A percentile compares a stretch with the other conserved stretches of the same genome.
These are phyloP conservation scores for Notolabrus celidotus DNA, from an alignment of 2,797 vertebrate species.

Conservation along the genomic window DNA sequence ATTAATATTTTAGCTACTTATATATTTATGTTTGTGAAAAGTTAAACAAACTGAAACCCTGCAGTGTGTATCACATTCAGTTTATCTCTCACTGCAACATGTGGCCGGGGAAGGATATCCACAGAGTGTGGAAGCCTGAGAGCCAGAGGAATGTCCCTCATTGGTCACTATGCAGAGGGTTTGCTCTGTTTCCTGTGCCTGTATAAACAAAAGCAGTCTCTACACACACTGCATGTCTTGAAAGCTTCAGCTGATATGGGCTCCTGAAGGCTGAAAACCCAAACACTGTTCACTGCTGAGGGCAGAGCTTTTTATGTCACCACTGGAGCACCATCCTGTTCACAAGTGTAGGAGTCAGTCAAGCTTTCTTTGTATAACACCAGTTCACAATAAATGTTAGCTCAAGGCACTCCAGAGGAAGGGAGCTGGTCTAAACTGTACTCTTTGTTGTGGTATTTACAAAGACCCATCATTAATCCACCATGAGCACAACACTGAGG, in stretches of 20 bases:
- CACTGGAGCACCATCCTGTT: too few species aligned
- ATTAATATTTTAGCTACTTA: not conserved
- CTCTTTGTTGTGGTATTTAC: too few species aligned
- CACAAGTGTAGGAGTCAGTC: too few species aligned
- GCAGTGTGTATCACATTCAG: not conserved
- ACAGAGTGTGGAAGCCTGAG: conserved; percentile 52
- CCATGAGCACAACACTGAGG: too few species aligned
- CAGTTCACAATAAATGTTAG: too few species aligned
- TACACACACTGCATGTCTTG: conserved; percentile 12
- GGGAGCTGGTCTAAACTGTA: too few species aligned
- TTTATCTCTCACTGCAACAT: not conserved
- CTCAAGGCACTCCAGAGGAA: too few species aligned
- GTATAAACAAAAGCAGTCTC: conserved; percentile 51
- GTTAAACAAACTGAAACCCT: not conserved
- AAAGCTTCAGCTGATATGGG: conserved; percentile 2
- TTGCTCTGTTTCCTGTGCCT: conserved; percentile 62
- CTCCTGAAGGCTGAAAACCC: not conserved
- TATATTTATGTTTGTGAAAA: not conserved
- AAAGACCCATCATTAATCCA: too few species aligned
- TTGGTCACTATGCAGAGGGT: conserved; percentile 72
- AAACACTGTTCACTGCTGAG: not conserved
- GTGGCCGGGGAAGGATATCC: not conserved
- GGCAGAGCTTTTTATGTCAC: not conserved
- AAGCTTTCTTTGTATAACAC: too few species aligned
- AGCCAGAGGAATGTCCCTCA: conserved; percentile 71